These are phyloP conservation scores for Capitulum mitella DNA, from an alignment of 2,888 invertebrate species.

Conservation along the genomic window DNA sequence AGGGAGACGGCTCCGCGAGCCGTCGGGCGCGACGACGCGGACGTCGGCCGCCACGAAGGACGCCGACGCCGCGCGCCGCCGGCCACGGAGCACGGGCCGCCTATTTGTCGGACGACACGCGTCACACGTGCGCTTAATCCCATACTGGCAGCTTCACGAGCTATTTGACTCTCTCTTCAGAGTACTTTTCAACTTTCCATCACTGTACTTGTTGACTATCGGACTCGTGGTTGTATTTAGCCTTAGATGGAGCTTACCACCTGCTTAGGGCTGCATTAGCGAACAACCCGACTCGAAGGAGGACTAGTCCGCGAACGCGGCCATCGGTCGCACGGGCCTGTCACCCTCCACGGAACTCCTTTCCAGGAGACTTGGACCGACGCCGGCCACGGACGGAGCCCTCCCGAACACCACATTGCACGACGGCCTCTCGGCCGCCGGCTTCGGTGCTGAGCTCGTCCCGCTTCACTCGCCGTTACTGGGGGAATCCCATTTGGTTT, in stretches of 20 bases:
- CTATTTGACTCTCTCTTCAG: slow-evolving; percentile 59
- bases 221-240: slow-evolving; percentile 58
- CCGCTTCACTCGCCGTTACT: too few relatives aligned
- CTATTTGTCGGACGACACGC: not conserved
- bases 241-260: slow-evolving; percentile 54
- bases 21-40: too few relatives aligned
- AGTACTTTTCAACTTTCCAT: slow-evolving; percentile 65
- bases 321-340: not conserved
- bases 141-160: slow-evolving; percentile 48
- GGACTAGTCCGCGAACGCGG: slow-evolving; percentile 41
- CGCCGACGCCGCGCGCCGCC: too few relatives aligned
- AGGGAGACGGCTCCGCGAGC: too few relatives aligned
- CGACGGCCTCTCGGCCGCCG: too few relatives aligned
- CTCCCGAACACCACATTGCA: too few relatives aligned
- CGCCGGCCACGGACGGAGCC: too few relatives aligned
- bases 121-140: slow-evolving; percentile 15
- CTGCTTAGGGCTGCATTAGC: slow-evolving; percentile 56
- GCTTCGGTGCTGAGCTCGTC: too few relatives aligned
- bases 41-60: too few relatives aligned
- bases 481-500: not conserved
- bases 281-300: slow-evolving; percentile 55
- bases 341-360: not conserved
- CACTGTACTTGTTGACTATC: slow-evolving; percentile 60
- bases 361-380: too few relatives aligned
- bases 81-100: too few relatives aligned